These are phyloP conservation scores for Lophura nycthemera DNA, from an alignment of 2,113 vertebrate species.

Conservation along the genomic window DNA sequence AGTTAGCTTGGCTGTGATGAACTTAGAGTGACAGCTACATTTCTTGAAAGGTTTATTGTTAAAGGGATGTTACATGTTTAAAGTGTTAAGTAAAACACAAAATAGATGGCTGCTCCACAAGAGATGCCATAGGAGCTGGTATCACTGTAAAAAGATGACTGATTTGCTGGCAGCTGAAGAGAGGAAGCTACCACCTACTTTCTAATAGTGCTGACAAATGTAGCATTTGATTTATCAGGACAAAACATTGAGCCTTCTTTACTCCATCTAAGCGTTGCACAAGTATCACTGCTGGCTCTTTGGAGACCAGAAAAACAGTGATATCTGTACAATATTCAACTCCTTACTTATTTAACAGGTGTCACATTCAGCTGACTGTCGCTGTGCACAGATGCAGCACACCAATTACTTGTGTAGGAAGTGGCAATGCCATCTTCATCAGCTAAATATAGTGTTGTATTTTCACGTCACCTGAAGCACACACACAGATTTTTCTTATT, in stretches of 20 bases:
- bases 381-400: constrained; percentile 11
- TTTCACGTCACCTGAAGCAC: constrained; percentile 27
- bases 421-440: background rate
- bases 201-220: background rate
- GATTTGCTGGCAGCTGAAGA: background rate
- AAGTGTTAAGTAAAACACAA: background rate
- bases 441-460: constrained; percentile 58
- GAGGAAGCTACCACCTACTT: background rate
- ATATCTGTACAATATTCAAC: background rate
- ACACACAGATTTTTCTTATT: background rate
- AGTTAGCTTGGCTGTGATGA: background rate
- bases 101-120: background rate
- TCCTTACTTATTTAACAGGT: background rate
- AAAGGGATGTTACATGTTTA: background rate
- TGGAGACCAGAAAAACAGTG: background rate
- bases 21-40: background rate
- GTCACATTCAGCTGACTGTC: constrained; percentile 4
- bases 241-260: background rate
- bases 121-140: accelerated
- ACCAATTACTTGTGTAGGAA: constrained; percentile 57
- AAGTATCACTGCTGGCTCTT: background rate
- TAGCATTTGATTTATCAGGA: background rate
- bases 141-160: background rate
- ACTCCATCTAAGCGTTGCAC: accelerated
- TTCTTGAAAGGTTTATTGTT: background rate